Evolutionary conservation across 2,888 invertebrate species (phyloP).

Genomic region (Capitulum mitella): DNA sequence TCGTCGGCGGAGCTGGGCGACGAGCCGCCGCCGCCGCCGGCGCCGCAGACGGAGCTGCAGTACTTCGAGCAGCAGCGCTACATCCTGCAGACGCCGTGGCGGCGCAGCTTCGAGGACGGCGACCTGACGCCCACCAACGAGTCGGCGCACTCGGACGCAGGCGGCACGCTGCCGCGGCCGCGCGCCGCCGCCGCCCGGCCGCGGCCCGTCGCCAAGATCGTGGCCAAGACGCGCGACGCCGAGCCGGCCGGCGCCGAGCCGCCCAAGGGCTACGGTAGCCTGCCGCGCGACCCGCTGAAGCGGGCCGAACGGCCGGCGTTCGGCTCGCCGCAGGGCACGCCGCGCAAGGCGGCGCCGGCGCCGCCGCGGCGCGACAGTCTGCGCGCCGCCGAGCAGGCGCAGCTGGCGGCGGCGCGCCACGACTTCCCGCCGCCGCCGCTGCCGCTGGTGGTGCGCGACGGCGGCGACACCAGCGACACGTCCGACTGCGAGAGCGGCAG

Average conservation of each 20-base stretch:
- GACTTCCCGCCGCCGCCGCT: conserved; percentile 43
- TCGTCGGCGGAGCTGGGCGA: background rate
- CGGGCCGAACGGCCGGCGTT: conserved; percentile 29
- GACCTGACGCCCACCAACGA: conserved; percentile 86
- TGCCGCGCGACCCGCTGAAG: conserved; percentile 23
- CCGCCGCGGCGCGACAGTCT: conserved; percentile 45
- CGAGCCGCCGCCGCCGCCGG: conserved; percentile 15
- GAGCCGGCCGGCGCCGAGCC: conserved; percentile 29
- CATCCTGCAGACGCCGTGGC: conserved; percentile 41
- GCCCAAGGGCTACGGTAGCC: conserved; percentile 26
- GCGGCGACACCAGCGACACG: conserved; percentile 72
- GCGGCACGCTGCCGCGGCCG: conserved; percentile 79
- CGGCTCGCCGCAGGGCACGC: conserved; percentile 37
- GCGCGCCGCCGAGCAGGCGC: conserved; percentile 29
- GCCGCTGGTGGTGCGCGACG: conserved; percentile 49
- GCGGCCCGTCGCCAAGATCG: conserved; percentile 68
- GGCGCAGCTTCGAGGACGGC: conserved; percentile 61
- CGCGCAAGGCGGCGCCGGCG: conserved; percentile 45
- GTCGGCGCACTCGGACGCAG: conserved; percentile 48
- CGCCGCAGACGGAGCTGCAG: conserved; percentile 17
- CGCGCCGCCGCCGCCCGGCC: conserved; percentile 61
- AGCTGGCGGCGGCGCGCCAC: conserved; percentile 32
- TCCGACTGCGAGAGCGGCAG: conserved; percentile 54
- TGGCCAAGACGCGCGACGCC: conserved; percentile 41
- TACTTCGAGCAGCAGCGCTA: conserved; percentile 22